Percentiles rank a stretch among this genome's conserved stretches.
phyloP scores from a whole-genome alignment of 1,140 invertebrate species.

The Aricia agestis region DNA sequence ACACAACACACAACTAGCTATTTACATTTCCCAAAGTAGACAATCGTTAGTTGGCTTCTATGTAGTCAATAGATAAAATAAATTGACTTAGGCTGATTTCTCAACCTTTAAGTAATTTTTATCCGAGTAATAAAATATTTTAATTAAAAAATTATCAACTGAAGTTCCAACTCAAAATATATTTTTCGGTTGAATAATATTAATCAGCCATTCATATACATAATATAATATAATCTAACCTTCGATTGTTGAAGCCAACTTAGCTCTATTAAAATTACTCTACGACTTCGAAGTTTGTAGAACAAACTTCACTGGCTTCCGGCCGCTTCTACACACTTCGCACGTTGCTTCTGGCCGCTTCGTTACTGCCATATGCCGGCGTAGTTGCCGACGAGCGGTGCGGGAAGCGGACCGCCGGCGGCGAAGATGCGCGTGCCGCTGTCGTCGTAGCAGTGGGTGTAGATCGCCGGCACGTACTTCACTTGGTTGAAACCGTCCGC shows the following conservation, averaged over 20 bases:
- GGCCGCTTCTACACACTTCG: neutral
- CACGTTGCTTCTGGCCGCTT: neutral
- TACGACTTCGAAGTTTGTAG: too few species aligned
- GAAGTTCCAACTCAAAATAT: too few species aligned
- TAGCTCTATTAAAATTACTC: neutral
- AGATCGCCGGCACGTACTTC: slow-evolving; percentile 94
- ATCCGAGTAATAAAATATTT: too few species aligned
- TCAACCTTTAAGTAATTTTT: too few species aligned
- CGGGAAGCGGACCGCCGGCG: slow-evolving; percentile 94
- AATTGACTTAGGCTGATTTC: too few species aligned
- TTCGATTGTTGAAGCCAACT: neutral
- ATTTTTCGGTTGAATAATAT: too few species aligned
- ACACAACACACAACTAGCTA: neutral
- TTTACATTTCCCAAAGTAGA: neutral
- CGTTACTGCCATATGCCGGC: slow-evolving; percentile 81
- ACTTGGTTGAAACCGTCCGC: slow-evolving; percentile 88
- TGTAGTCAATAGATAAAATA: too few species aligned
- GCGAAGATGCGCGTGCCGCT: slow-evolving; percentile 94
- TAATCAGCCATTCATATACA: too few species aligned
- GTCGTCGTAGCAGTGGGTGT: slow-evolving; percentile 96
- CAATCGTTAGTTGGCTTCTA: too few species aligned
- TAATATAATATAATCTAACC: too few species aligned
- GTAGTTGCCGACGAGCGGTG: slow-evolving; percentile 91
- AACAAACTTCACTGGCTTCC: neutral
- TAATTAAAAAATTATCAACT: too few species aligned